phyloP scores from a whole-genome alignment of 1,140 invertebrate species.

The Ganaspis sp. region DNA sequence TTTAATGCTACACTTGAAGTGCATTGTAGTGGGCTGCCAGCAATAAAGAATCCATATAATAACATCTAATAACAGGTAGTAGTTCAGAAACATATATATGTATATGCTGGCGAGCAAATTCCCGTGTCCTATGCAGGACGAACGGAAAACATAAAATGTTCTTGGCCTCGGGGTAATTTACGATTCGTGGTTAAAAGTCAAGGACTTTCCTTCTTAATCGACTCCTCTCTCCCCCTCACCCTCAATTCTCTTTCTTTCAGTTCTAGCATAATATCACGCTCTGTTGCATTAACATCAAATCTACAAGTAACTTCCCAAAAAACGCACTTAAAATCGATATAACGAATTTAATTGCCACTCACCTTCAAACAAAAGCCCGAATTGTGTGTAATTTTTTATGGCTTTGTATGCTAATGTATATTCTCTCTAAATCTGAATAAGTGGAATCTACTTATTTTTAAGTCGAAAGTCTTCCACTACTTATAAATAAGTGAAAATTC shows the following conservation, averaged over 20 bases:
- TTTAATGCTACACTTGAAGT: not conserved
- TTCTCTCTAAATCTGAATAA: too few relatives aligned
- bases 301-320: not conserved
- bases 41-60: slow-evolving; percentile 22
- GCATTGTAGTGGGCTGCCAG: not conserved
- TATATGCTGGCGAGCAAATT: not conserved
- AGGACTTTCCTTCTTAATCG: slow-evolving; percentile 39
- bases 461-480: too few relatives aligned
- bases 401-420: too few relatives aligned
- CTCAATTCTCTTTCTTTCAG: slow-evolving; percentile 5
- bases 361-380: too few relatives aligned
- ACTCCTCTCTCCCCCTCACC: slow-evolving; percentile 17
- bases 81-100: not conserved
- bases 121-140: slow-evolving; percentile 25
- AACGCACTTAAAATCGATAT: not conserved
- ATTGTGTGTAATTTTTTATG: too few relatives aligned
- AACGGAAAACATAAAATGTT: slow-evolving; percentile 47
- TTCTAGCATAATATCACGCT: not conserved
- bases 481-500: too few relatives aligned
- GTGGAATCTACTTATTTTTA: too few relatives aligned
- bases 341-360: slow-evolving; percentile 33
- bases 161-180: slow-evolving; percentile 52
- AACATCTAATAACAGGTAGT: slow-evolving; percentile 31
- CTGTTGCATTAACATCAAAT: not conserved
- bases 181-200: slow-evolving; percentile 55